A percentile compares a stretch with the other conserved stretches of the same genome.
These are phyloP conservation scores for Diacarnus erythraeanus DNA, from an alignment of 37 sponge, comb jelly and placozoan species.

Conservation along the genomic window DNA sequence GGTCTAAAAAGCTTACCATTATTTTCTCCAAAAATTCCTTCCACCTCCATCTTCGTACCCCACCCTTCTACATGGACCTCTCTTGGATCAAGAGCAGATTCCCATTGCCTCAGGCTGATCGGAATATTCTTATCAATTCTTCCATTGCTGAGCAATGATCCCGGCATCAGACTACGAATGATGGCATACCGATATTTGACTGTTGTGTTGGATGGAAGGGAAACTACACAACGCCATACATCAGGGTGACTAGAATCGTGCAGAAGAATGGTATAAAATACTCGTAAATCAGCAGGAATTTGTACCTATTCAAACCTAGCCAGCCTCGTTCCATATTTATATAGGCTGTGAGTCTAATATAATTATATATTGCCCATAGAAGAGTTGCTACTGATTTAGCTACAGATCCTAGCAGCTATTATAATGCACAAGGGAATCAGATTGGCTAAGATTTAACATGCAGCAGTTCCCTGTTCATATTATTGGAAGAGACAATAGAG, in stretches of 20 bases:
- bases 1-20: too few relatives aligned
- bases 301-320: neutral
- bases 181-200: neutral
- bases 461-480: too few relatives aligned
- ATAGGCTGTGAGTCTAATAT: neutral
- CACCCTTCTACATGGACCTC: neutral
- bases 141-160: neutral
- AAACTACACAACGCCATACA: neutral
- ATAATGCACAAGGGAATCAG: too few relatives aligned
- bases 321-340: neutral
- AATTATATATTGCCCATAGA: too few relatives aligned
- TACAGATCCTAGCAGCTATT: too few relatives aligned
- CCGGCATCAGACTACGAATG: too few relatives aligned
- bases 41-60: neutral
- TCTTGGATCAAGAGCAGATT: neutral
- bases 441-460: too few relatives aligned
- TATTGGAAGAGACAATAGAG: too few relatives aligned
- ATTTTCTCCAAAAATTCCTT: too few relatives aligned
- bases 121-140: neutral
- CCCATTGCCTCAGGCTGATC: neutral
- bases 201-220: neutral
- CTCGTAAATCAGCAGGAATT: neutral
- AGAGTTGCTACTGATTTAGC: too few relatives aligned
- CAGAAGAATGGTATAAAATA: neutral
- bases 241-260: neutral